Percentiles rank a stretch among this genome's conserved stretches.
Conservation (phyloP, 2,797 vertebrate species). For the Thunnus albacares region DNA sequence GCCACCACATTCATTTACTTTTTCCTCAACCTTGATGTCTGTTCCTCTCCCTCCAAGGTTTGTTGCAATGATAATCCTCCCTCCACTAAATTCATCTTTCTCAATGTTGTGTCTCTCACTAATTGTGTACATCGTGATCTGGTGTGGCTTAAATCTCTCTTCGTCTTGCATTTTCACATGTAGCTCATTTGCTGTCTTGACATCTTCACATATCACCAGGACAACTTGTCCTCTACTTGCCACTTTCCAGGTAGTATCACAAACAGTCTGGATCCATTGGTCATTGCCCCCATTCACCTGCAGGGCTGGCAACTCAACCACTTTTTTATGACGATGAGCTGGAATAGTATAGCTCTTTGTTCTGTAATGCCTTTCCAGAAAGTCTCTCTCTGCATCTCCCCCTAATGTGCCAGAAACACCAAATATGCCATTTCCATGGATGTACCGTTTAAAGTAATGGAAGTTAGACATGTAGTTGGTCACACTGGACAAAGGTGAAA, state of each 20-base stretch:
- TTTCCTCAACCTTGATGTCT: neutral
- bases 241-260: neutral
- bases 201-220: constrained; percentile 13
- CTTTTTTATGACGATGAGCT: neutral
- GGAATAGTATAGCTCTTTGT: neutral
- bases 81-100: neutral
- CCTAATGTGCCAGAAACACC: constrained; percentile 13
- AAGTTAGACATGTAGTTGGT: constrained; percentile 14
- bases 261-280: neutral
- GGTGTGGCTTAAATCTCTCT: neutral
- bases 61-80: constrained; percentile 4
- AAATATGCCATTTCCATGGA: neutral
- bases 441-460: constrained; percentile 4
- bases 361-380: neutral
- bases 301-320: constrained; percentile 1
- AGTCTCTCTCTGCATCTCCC: neutral
- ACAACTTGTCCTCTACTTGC: neutral
- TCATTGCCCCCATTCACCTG: neutral
- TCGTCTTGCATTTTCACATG: neutral
- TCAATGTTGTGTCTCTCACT: constrained; percentile 14
- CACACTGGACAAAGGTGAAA: constrained; percentile 2
- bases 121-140: constrained; percentile 4
- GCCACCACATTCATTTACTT: neutral
- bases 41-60: constrained; percentile 6
- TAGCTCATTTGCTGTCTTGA: constrained; percentile 7